These are phyloP conservation scores for Fukomys damarensis DNA, from an alignment of 2,113 vertebrate species.

Conservation along the genomic window DNA sequence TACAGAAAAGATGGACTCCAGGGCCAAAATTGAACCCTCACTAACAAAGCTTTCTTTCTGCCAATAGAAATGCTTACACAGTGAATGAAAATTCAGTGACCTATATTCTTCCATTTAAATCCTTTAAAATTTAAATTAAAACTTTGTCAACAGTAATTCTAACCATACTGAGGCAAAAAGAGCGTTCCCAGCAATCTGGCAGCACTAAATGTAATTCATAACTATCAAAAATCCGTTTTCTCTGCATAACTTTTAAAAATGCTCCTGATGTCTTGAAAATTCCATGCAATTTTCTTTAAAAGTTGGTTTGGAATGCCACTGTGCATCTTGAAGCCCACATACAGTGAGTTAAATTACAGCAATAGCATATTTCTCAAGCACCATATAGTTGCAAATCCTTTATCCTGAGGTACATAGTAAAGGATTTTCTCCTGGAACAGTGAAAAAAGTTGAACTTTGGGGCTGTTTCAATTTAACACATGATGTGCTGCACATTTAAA, in stretches of 20 bases:
- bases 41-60: slow-evolving; percentile 60
- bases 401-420: slow-evolving; percentile 77
- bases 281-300: slow-evolving; percentile 84
- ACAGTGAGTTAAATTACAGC: slow-evolving; percentile 84
- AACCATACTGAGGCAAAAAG: slow-evolving; percentile 67
- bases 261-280: slow-evolving; percentile 82
- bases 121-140: slow-evolving; percentile 80
- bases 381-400: slow-evolving; percentile 83
- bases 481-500: slow-evolving; percentile 54
- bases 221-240: slow-evolving; percentile 81
- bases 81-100: slow-evolving; percentile 70
- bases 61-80: not conserved
- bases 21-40: slow-evolving; percentile 52
- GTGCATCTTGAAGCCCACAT: slow-evolving; percentile 83
- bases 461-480: slow-evolving; percentile 71
- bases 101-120: slow-evolving; percentile 75
- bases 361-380: slow-evolving; percentile 82
- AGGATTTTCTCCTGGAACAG: slow-evolving; percentile 80
- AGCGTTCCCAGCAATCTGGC: slow-evolving; percentile 74
- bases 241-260: slow-evolving; percentile 80
- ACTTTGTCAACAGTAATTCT: slow-evolving; percentile 78
- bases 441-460: slow-evolving; percentile 75
- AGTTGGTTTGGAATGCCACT: slow-evolving; percentile 82
- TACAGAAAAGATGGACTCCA: slow-evolving; percentile 23
- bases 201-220: slow-evolving; percentile 79